phyloP scores from a whole-genome alignment of 2,113 vertebrate genomes.

The Hippoglossus stenolepis region DNA sequence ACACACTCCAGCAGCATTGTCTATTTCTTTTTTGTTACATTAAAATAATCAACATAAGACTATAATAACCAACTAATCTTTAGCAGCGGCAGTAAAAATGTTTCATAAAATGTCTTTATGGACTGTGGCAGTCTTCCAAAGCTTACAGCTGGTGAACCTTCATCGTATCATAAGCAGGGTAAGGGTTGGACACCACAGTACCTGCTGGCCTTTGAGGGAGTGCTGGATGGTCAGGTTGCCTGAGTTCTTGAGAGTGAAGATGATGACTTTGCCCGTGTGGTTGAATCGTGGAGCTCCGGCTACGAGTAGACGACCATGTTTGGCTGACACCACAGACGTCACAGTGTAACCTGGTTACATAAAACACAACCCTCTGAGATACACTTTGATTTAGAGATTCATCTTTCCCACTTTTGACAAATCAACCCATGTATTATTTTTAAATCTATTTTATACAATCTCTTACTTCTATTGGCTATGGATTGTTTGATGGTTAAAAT shows the following conservation, averaged over 20 bases:
- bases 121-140: not conserved
- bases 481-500: not conserved
- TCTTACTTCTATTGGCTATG: too few species aligned
- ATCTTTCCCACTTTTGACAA: not conserved
- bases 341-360: constrained; percentile 90
- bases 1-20: too few species aligned
- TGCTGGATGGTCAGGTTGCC: constrained; percentile 93
- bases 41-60: too few species aligned
- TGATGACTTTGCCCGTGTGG: constrained; percentile 96
- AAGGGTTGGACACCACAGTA: constrained; percentile 52
- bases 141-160: not conserved
- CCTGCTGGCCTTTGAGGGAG: constrained; percentile 94
- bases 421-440: too few species aligned
- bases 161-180: not conserved
- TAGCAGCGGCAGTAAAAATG: too few species aligned
- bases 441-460: not conserved
- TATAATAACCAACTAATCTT: too few species aligned
- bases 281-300: constrained; percentile 97
- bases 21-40: too few species aligned
- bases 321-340: constrained; percentile 90
- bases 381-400: not conserved
- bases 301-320: constrained; percentile 86
- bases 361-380: not conserved
- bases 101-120: too few species aligned
- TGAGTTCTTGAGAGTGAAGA: constrained; percentile 91